These are phyloP conservation scores for Himalopsyche anomala DNA, from an alignment of 2,888 invertebrate genomes.

Conservation along the genomic window DNA sequence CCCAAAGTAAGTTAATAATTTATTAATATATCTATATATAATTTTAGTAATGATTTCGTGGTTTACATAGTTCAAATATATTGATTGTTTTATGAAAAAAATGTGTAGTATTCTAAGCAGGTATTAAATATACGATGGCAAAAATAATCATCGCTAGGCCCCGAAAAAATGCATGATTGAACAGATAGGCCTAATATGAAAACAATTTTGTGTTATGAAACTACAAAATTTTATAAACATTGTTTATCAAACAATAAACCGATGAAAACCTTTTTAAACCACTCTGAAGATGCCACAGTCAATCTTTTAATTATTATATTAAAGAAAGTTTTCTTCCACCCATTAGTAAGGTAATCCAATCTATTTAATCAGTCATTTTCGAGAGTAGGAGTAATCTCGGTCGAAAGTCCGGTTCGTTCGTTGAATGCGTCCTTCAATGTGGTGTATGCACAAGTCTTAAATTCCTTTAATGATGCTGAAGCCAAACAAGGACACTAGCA, in stretches of 20 bases:
- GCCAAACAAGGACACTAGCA: slow-evolving; percentile 65
- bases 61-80: no score
- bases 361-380: slow-evolving; percentile 62
- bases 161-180: background rate
- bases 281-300: background rate
- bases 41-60: no score
- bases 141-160: no score
- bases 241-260: background rate
- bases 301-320: slow-evolving; percentile 18
- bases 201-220: background rate
- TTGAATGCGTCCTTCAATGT: slow-evolving; percentile 44
- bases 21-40: background rate
- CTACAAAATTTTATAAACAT: background rate
- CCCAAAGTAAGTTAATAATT: background rate
- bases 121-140: no score
- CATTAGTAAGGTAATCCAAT: slow-evolving; percentile 9
- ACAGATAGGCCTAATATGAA: background rate
- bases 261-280: background rate
- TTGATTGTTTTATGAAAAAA: no score
- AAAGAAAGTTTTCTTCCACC: slow-evolving; percentile 11
- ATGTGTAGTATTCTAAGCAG: no score
- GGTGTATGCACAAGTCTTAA: slow-evolving; percentile 34
- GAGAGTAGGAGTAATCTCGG: slow-evolving; percentile 54
- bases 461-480: slow-evolving; percentile 60
- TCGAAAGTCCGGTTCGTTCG: slow-evolving; percentile 56